Conservation (phyloP, 1,140 invertebrate genomes). For the Yoshiicerus persimilis region DNA sequence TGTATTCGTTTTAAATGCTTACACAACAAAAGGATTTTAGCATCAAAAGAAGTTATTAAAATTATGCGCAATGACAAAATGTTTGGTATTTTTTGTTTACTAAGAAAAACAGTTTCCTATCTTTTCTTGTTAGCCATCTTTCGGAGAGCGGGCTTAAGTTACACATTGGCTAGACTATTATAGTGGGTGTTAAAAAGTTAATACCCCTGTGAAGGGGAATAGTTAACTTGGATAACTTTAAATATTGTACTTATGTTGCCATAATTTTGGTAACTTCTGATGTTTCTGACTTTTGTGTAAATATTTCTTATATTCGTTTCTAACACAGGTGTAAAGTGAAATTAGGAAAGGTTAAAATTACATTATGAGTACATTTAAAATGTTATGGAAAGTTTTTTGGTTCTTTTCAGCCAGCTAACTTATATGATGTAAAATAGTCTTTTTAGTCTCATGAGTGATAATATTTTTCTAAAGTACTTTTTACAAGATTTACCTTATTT, state of each 20-base stretch:
- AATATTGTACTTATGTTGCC: too few relatives aligned
- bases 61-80: too few relatives aligned
- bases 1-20: background rate
- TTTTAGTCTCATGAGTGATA: slow-evolving; percentile 8
- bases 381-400: background rate
- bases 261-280: background rate
- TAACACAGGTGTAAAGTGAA: background rate
- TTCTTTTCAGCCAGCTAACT: background rate
- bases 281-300: background rate
- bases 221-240: too few relatives aligned
- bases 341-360: background rate
- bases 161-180: too few relatives aligned
- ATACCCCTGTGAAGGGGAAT: too few relatives aligned
- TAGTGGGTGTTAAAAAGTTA: too few relatives aligned
- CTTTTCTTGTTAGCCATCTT: too few relatives aligned
- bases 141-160: too few relatives aligned
- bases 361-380: background rate
- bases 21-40: background rate
- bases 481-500: slow-evolving; percentile 7
- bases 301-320: background rate
- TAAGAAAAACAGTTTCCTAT: too few relatives aligned
- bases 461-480: slow-evolving; percentile 22
- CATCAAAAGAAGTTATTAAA: background rate
- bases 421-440: slow-evolving; percentile 2
- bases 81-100: too few relatives aligned